Conservation (phyloP, 1,140 invertebrate genomes). For the Chionoecetes opilio region DNA sequence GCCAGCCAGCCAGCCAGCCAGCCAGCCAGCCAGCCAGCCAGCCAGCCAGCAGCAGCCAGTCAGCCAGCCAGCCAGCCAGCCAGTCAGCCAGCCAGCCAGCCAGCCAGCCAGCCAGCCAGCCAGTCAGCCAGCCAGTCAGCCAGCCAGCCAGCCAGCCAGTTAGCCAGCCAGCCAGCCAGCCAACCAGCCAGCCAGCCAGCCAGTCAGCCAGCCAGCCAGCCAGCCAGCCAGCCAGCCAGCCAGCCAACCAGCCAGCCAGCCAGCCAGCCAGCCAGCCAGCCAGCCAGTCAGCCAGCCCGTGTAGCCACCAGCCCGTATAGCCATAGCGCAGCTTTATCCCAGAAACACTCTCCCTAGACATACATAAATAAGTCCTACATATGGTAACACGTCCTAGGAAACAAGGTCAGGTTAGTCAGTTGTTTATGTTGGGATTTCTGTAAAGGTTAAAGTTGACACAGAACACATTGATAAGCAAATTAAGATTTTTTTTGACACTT, state of each 20-base stretch:
- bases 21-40: background rate
- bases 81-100: background rate
- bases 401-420: too few relatives aligned
- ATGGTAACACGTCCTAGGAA: too few relatives aligned
- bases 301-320: background rate
- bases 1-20: background rate
- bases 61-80: background rate
- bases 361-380: background rate
- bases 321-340: background rate
- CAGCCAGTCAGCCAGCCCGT: background rate
- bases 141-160: too few relatives aligned
- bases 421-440: too few relatives aligned
- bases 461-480: too few relatives aligned
- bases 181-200: background rate
- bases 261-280: background rate
- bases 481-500: too few relatives aligned
- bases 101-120: background rate
- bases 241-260: background rate
- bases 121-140: background rate
- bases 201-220: background rate
- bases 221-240: background rate
- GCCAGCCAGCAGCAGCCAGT: background rate
- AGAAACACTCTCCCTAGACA: background rate
- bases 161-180: background rate
- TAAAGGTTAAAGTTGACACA: too few relatives aligned